Base-by-base conservation (phyloP, 2,888 invertebrate species). In the Spilarctia lutea region DNA sequence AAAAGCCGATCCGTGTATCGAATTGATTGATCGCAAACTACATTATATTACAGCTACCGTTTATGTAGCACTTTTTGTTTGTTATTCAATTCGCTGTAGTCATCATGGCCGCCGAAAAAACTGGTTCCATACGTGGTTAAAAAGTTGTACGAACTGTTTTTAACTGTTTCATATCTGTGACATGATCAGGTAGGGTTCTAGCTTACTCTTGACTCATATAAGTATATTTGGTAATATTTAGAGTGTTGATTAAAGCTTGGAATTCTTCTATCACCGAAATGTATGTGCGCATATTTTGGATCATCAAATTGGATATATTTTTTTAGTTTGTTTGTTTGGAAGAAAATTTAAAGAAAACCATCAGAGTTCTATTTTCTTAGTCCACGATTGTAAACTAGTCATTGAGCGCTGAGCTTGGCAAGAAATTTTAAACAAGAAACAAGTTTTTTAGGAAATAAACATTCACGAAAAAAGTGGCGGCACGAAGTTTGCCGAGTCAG, bases 21-120 rank as follows among this genome's bases (percentile, higher is more conserved):
- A 71, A 71, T 71, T 71, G 71, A 71, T 71, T 65, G 71, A 48
- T 42, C 60, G 63, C 71, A 71, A 65, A 71, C 71, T 63, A 30
- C 39, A 71, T 65, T 45, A n/a, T 48, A 65, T 71, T 33, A 71
- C 27, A 63, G 71, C 71, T 71, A 71, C 71, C 48, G 71, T 71
- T 65, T 65, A 71, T 42, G 35, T 39, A 45, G 45, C 18, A 71
- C 20, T 65, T 71, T 71, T 71, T 71, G 71, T 65, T 71, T 39
- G 48, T 63, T 33, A 71, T 65, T 30, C n/a, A 56, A 68, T 33
- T 48, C 11, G 16, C 18, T 63, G 20, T 48, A 70, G 39, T 35
- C 42, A 71, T 45, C 71, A 71, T 71, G 63, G 71, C 42, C 2
- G 63, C 71, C 60, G 60, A 56, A 56, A 60, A 39, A 71, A 70